phyloP scores from a whole-genome alignment of 2,113 vertebrate species.

The Globicephala melas region DNA sequence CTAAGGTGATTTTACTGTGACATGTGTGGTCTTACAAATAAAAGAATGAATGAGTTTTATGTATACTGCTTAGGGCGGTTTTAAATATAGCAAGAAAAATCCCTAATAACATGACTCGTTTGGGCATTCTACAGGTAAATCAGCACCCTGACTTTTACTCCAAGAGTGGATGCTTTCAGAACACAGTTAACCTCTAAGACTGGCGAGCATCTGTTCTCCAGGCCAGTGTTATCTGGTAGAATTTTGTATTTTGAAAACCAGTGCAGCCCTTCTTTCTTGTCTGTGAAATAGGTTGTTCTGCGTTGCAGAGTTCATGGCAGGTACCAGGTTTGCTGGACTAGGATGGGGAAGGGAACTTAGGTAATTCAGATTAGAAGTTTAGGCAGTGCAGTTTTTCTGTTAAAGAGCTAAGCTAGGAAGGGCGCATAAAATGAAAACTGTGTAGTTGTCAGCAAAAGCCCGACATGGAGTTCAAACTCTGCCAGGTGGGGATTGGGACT shows the following conservation, averaged over 20 bases:
- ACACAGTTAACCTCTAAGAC: not conserved
- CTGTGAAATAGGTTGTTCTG: not conserved
- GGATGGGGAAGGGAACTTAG: not conserved
- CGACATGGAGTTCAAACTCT: not conserved
- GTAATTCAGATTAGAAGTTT: not conserved
- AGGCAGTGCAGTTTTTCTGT: not conserved
- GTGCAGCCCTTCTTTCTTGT: not conserved
- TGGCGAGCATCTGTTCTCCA: not conserved
- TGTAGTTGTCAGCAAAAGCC: not conserved
- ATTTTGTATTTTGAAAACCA: constrained; percentile 1
- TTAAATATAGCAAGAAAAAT: not conserved
- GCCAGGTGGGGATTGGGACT: not conserved
- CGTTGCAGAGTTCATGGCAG: not conserved
- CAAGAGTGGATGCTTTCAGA: not conserved
- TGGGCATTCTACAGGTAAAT: not conserved
- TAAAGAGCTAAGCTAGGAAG: not conserved
- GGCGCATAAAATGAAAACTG: not conserved
- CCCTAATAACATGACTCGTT: not conserved
- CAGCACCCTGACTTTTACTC: not conserved
- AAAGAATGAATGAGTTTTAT: not conserved
- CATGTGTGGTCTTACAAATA: constrained; percentile 23
- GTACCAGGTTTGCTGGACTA: not conserved
- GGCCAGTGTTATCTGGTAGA: not conserved
- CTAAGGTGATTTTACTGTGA: constrained; percentile 20
- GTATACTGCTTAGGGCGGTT: not conserved